These are phyloP conservation scores for Glandiceps talaboti DNA, from an alignment of 53 echinoderm and acorn worm species.

Conservation along the genomic window DNA sequence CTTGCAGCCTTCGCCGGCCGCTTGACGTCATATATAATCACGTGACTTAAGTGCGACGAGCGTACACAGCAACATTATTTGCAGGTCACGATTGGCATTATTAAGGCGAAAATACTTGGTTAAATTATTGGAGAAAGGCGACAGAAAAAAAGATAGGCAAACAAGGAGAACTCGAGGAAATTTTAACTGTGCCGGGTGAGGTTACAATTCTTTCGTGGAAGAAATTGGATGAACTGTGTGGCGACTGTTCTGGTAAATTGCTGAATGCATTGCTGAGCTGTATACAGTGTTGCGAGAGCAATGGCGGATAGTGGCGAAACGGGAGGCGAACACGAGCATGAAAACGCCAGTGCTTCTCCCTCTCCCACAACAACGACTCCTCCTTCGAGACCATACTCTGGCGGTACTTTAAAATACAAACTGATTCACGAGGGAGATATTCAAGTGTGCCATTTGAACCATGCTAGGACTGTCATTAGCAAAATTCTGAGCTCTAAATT, in stretches of 20 bases:
- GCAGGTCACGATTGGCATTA: not conserved
- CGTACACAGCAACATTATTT: not conserved
- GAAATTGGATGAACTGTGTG: not conserved
- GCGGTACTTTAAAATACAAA: constrained; percentile 85
- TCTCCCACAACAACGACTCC: not conserved
- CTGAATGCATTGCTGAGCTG: not conserved
- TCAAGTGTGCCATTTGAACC: constrained; percentile 80
- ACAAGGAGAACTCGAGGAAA: not conserved
- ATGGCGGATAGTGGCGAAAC: not conserved
- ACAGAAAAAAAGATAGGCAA: not conserved
- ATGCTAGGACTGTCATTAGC: constrained; percentile 86
- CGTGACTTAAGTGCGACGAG: not conserved
- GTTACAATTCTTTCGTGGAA: not conserved
- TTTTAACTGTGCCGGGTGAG: not conserved
- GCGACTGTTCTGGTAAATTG: not conserved
- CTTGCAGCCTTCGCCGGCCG: not conserved
- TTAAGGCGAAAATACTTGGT: not conserved
- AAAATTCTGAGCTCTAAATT: constrained; percentile 91
- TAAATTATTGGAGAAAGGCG: not conserved
- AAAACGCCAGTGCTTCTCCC: not conserved
- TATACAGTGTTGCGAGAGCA: not conserved
- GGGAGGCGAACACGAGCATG: not conserved
- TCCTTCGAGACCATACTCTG: constrained; percentile 5
- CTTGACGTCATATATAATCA: not conserved
- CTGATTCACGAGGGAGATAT: constrained; percentile 75